Evolutionary conservation across 92 coral and sea anemone species (phyloP), one percentile per base, ranked within the genome.

Genomic region (Pocillopora grandis): DNA sequence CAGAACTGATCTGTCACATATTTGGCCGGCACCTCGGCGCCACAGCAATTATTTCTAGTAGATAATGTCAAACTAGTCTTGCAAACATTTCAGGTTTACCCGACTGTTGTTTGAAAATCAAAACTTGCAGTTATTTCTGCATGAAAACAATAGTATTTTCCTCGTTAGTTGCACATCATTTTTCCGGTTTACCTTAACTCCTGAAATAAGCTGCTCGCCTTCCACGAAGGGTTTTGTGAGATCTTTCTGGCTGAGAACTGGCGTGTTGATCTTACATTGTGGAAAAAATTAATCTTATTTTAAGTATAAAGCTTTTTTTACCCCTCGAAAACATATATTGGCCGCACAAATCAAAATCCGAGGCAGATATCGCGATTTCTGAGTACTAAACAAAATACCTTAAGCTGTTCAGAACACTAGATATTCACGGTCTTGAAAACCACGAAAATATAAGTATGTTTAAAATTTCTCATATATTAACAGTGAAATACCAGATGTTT

Each of bases 1-100:
- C 17, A 61, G 70, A 72, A 89, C 92, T 85, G 69, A 85, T 66
- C 77, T 79, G 27, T 85, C 59, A 74, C 81, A 80, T 64, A 62
- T 66, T 89, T 52, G 20, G 73, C 52, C 80, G 86, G 16, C 92
- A 76, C n/a, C 12, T 49, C 82, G 92, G 86, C 92, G 89, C 92
- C 92, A 75, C 60, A 49, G 58, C 79, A 84, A 88, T 89, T 89
- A 79, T 33, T 58, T 67, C 33, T 37, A 13, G 66, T 55, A 20
- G 66, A 84, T 70, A 83, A 63, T 83, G 87, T 64, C 76, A 68
- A 69, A 63, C 37, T 52, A 64, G 48, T 12, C 60, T 72, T 10
- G 12, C 62, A 83, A 74, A 83, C 79, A 72, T 19, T 78, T 16
- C 86, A 37, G 17, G 21, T 62, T 73, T 71, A 21, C 27, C 11